Conservation (phyloP, 2,113 vertebrate species). For the Barbus barbus region DNA sequence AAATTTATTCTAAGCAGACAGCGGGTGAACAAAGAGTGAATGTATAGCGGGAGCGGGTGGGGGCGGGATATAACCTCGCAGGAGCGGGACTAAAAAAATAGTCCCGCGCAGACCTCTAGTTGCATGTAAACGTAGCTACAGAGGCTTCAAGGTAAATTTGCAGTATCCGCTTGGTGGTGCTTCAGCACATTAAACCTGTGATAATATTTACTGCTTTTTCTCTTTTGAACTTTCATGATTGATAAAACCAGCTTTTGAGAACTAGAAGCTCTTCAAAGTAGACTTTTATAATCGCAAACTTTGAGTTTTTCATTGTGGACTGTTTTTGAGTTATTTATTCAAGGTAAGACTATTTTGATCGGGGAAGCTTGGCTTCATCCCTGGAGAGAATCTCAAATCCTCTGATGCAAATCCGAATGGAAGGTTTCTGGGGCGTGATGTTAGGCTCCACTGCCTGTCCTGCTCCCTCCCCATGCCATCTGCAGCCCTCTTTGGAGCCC, state of each 20-base stretch:
- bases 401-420: slow-evolving; percentile 41
- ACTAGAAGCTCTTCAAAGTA: neutral
- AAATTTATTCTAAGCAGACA: too few species aligned
- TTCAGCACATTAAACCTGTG: slow-evolving; percentile 50
- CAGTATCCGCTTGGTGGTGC: neutral
- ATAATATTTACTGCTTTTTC: slow-evolving; percentile 39
- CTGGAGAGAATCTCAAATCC: slow-evolving; percentile 64
- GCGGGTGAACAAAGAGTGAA: too few species aligned
- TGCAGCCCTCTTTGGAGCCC: neutral
- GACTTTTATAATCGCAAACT: neutral
- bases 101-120: too few species aligned
- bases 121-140: too few species aligned
- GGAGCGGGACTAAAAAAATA: too few species aligned
- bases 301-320: neutral
- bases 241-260: neutral
- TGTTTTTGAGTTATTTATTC: neutral
- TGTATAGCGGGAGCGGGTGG: too few species aligned
- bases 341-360: neutral
- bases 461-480: slow-evolving; percentile 44
- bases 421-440: slow-evolving; percentile 56
- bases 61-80: too few species aligned
- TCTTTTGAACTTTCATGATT: too few species aligned
- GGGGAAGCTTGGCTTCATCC: slow-evolving; percentile 52
- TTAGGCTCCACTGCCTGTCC: slow-evolving; percentile 57
- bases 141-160: slow-evolving; percentile 42